phyloP scores from a whole-genome alignment of 2,888 invertebrate genomes.

The Chrysina gloriosa region DNA sequence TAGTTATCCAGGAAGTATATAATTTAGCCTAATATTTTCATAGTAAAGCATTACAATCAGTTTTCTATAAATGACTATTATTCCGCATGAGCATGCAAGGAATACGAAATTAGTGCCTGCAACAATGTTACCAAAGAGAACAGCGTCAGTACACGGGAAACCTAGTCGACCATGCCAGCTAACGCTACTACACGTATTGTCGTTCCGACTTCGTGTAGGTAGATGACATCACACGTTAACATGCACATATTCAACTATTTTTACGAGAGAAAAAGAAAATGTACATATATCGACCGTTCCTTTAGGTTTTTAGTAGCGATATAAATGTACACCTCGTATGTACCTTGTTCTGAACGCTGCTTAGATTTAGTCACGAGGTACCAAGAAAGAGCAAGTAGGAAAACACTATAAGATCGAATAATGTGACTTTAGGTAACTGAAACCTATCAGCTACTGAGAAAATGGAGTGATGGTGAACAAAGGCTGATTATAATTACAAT shows the following conservation, averaged over 20 bases:
- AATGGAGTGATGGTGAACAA: no score
- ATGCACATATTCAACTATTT: slow-evolving; percentile 36
- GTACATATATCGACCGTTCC: neutral
- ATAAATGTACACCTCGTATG: slow-evolving; percentile 8
- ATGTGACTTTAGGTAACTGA: no score
- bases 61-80: neutral
- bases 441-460: no score
- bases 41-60: neutral
- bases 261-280: slow-evolving; percentile 30
- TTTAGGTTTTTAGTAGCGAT: neutral
- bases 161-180: slow-evolving; percentile 1
- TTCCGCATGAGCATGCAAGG: neutral
- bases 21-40: neutral
- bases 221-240: slow-evolving; percentile 40
- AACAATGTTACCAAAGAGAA: slow-evolving; percentile 18
- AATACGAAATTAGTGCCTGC: neutral
- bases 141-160: neutral
- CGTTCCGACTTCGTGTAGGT: slow-evolving; percentile 25
- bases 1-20: neutral
- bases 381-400: no score
- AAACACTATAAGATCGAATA: no score
- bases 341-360: no score
- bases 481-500: no score
- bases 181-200: slow-evolving; percentile 2
- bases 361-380: no score